A percentile compares a stretch with the other conserved stretches of the same genome.
Conservation (phyloP, 2,888 invertebrate species). For the Oscheius myriophilus region DNA sequence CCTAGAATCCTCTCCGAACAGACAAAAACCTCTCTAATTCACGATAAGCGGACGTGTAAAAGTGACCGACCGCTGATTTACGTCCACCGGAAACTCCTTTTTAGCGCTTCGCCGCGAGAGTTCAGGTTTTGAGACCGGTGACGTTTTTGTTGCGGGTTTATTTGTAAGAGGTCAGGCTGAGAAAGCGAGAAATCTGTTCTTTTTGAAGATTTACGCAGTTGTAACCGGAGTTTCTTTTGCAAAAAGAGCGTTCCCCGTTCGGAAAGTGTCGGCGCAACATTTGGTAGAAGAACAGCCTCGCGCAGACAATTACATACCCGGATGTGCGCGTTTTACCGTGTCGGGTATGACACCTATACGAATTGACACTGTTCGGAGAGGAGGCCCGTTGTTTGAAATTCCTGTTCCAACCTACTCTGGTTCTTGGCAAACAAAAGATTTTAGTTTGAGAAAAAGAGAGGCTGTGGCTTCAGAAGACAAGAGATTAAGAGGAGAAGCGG, state of each 20-base stretch:
- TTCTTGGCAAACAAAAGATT: background rate
- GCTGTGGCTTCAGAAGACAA: too few relatives aligned
- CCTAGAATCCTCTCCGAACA: background rate
- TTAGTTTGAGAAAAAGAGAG: too few relatives aligned
- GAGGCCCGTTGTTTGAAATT: background rate
- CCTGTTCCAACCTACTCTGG: background rate
- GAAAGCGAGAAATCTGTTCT: too few relatives aligned
- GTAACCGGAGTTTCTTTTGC: background rate
- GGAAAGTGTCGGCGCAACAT: background rate
- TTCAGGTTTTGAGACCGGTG: too few relatives aligned
- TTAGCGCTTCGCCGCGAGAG: too few relatives aligned
- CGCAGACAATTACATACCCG: background rate
- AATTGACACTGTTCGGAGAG: background rate
- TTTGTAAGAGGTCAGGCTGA: too few relatives aligned
- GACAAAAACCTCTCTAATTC: background rate
- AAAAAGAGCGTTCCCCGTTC: conserved; percentile 1
- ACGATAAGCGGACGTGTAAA: background rate
- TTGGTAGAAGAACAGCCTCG: background rate
- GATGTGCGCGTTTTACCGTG: too few relatives aligned
- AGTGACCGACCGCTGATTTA: too few relatives aligned
- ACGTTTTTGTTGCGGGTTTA: too few relatives aligned
- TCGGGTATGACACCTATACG: too few relatives aligned
- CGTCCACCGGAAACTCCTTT: too few relatives aligned
- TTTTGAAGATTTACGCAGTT: background rate
- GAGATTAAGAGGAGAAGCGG: background rate